Base-by-base conservation (phyloP, 2,797 vertebrate species). In the Pteronotus mesoamericanus region DNA sequence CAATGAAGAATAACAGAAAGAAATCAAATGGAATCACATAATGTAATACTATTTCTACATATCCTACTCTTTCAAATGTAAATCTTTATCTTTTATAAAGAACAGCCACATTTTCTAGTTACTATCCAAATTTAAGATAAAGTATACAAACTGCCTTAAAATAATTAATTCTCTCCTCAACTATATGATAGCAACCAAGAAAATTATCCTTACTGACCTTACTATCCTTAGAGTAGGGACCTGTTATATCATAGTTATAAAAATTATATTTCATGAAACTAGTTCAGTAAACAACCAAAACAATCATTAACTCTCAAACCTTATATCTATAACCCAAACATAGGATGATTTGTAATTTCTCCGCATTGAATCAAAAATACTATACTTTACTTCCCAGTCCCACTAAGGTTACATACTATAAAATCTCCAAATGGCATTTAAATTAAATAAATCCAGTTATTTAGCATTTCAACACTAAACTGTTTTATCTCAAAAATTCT, bases 41-140 rank as follows among this genome's bases (percentile, higher is more conserved):
- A 69, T 37, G 88, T 21, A 64, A 42, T 55, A 72, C 5, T 29
- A 69, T 57, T 82, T 87, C 53, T 80, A 91, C 15, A 66, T 89
- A 59, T n/a, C 29, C 91, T 16, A 94, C 42, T 61, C 75, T 48
- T 79, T 51, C 51, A 96, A 88, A 87, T 64, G 22, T 53, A 4
- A 16, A 66, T 48, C 14, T 88, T 89, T 86, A 2, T 72, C n/a
- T 95, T 93, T 95, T 64, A 91, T 55, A 55, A 83, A 89, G 71
- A 84, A 42, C 39, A 82, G n/a, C 3, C 32, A 69, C 7, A 68
- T 68, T 77, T 78, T 74, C 59, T 86, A 93, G 15, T 78, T 77
- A 89, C 24, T 61, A 93, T 71, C 24, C 15, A 95, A 88, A 92
- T 82, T 74, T 92, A 94, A 95, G 78, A 94, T n/a, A 94, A 88